Conservation (phyloP, 1,140 invertebrate genomes). For the Lasioglossum albipes region DNA sequence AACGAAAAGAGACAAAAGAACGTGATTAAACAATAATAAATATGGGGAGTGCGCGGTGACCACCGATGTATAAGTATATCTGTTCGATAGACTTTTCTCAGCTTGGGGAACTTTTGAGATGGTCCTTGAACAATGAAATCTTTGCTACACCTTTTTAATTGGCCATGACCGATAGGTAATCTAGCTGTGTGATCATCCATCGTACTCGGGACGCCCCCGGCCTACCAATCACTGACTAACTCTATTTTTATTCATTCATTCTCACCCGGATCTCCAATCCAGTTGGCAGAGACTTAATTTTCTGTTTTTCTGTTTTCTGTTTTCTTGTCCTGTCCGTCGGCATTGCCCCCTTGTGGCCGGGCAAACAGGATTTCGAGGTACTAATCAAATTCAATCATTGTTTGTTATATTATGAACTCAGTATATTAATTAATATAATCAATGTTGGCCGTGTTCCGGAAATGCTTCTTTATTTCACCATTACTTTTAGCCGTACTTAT, state of each 20-base stretch:
- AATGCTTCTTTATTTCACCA: constrained; percentile 73
- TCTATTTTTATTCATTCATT: too few species aligned
- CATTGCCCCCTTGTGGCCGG: constrained; percentile 76
- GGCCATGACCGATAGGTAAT: constrained; percentile 36
- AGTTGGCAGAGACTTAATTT: constrained; percentile 68
- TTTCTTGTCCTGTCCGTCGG: constrained; percentile 77
- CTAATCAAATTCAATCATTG: constrained; percentile 71
- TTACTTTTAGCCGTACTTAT: constrained; percentile 63
- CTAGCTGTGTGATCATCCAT: constrained; percentile 16
- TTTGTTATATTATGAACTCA: constrained; percentile 75
- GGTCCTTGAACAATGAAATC: constrained; percentile 88
- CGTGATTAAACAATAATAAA: too few species aligned
- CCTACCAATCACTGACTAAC: constrained; percentile 39
- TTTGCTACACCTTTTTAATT: constrained; percentile 41
- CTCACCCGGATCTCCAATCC: too few species aligned
- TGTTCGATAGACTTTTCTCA: constrained; percentile 74
- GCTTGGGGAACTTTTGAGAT: constrained; percentile 97
- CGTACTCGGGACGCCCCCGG: background rate
- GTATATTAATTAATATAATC: constrained; percentile 76
- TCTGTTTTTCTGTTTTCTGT: constrained; percentile 79
- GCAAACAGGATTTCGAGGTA: constrained; percentile 81
- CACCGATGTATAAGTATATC: too few species aligned
- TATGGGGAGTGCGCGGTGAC: too few species aligned
- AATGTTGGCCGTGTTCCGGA: constrained; percentile 77
- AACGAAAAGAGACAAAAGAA: too few species aligned